These are phyloP conservation scores for Cyclina sinensis DNA, from an alignment of 1,140 invertebrate species.

Conservation along the genomic window DNA sequence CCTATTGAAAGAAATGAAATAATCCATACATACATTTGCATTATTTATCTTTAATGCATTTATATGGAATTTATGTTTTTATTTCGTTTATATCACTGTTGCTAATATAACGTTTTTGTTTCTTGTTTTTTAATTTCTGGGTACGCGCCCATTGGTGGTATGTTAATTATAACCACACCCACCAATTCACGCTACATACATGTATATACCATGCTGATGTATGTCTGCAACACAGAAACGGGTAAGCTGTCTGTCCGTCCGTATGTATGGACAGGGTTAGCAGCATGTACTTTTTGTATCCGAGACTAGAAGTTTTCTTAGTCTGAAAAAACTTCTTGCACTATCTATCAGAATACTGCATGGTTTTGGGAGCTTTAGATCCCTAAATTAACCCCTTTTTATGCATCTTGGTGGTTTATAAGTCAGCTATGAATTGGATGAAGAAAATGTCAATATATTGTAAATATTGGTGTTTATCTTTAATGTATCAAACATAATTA, in stretches of 20 bases:
- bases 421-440: too few relatives aligned
- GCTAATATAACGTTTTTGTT: constrained; percentile 29
- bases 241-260: constrained; percentile 25
- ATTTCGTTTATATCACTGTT: neutral
- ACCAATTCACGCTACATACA: neutral
- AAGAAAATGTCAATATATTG: neutral
- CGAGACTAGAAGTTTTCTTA: constrained; percentile 8
- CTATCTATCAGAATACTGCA: constrained; percentile 1
- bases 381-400: neutral
- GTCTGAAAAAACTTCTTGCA: neutral
- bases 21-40: too few relatives aligned
- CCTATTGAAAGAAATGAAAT: too few relatives aligned
- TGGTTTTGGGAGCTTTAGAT: constrained; percentile 22
- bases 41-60: too few relatives aligned
- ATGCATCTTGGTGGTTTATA: neutral
- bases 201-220: neutral
- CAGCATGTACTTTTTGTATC: constrained; percentile 11
- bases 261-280: neutral
- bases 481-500: too few relatives aligned
- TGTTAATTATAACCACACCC: neutral
- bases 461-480: neutral
- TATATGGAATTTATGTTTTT: too few relatives aligned
- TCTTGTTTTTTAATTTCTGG: constrained; percentile 1
- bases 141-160: neutral
- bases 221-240: constrained; percentile 19